Evolutionary conservation across 1,140 invertebrate genomes (phyloP), one percentile per base, ranked within the genome.

Genomic region (Pteromalus puparum): DNA sequence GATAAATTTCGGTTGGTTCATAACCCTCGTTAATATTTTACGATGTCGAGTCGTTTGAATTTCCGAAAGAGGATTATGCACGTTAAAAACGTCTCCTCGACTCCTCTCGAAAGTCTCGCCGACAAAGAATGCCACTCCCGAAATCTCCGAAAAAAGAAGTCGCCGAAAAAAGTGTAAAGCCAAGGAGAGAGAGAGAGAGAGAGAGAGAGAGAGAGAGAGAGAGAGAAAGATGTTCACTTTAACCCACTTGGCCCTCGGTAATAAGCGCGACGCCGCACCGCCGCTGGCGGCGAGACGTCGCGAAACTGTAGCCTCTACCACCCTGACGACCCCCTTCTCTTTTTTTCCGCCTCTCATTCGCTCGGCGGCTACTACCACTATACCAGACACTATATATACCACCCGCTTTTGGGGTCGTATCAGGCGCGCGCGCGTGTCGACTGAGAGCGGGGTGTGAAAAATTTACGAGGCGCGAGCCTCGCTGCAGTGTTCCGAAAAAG

Each of bases 381-480:
- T 34, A 34, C 30, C 30, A 30, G 30, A 30, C 7, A 30, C 1
- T 30, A 70, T 9, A 30, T 13, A 18, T 21, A 26, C 87, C 82
- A 82, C 85, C 81, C 48, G 81, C 75, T 79, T 86, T 85, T 86
- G 81, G 70, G 86, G 87, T 89, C 89, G 90, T 88, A 92, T 91
- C 90, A 90, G 91, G 86, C 88, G 87, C 67, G 75, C 67, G 75
- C 92, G 34, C 28, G n/a, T 26, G 30, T n/a, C 12, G 30, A 34
- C 4, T 34, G 30, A 5, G 42, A 67, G 42, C 75, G 75, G 91
- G 92, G 91, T 83, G 82, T 90, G 91, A 90, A 76, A 90, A 92
- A 93, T 92, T 92, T 92, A 92, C 90, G 92, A 92, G 90, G 84
- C 86, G 34, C 87, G 88, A 86, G 88, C 88, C 87, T 12, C 82